Evolutionary conservation across 1,140 invertebrate genomes (phyloP), one percentile per base, ranked within the genome.

Genomic region (Dreissena polymorpha): DNA sequence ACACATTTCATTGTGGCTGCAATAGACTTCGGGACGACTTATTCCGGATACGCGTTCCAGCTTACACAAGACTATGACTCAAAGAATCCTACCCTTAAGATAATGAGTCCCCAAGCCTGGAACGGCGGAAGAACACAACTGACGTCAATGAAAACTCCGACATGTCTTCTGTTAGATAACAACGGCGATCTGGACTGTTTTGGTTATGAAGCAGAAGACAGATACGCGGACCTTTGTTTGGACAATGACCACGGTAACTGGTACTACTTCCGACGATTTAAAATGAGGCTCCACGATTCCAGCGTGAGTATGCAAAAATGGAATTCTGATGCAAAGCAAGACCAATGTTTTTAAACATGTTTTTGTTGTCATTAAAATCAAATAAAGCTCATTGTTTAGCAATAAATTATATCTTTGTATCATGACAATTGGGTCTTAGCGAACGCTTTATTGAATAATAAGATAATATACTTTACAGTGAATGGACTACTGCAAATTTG

Each of bases 1-100:
- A 60, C 57, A 27, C 21, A 77, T 25, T 63, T 50, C 49, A 5
- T 83, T 0, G 13, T 83, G 8, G 73, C 60, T 10, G 81, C 81
- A 0, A 76, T 83, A 8, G 81, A 83, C 27, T 76, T 83, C 29
- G 81, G 81, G 0, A 83, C 81, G 25, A 77, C 81, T 8, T 83
- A 57, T 39, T 76, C 72, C 64, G 81, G 81, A 23, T 76, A 57
- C 53, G 81, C 81, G 2, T 83, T 83, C 67, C 81, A 83, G 49
- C 69, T 77, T 23, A 71, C 25, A 25, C 27, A 69, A 14, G 65
- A 76, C 7, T 83, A 76, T 53, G 50, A 50, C 8, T 16, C 10
- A 6, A 68, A 83, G 18, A 55, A 83, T 25, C 81, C 81, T 10
- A 74, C 70, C 21, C 10, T 63, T 10, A 83, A 83, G 27, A 75